These are phyloP conservation scores for Buathra laborator DNA, from an alignment of 2,888 invertebrate species.

Conservation along the genomic window DNA sequence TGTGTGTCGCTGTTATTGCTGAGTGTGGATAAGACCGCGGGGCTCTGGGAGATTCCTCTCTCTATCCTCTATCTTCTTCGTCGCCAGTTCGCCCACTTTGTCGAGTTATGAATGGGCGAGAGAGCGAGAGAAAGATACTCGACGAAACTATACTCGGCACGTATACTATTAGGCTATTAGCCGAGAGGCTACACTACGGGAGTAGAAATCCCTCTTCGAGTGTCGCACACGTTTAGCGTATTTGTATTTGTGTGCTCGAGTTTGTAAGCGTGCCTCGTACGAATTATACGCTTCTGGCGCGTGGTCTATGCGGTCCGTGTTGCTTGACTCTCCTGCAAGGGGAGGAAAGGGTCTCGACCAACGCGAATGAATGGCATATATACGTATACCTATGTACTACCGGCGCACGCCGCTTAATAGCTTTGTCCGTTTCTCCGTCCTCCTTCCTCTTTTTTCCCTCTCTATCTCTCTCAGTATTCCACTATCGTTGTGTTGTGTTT, in stretches of 20 bases:
- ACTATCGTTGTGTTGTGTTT: constrained; percentile 1
- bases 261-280: constrained; percentile 13
- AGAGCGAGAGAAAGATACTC: constrained; percentile 63
- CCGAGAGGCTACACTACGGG: constrained; percentile 58
- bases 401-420: constrained; percentile 38
- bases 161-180: constrained; percentile 76
- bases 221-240: constrained; percentile 17
- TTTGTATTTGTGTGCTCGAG: constrained; percentile 67
- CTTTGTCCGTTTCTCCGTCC: constrained; percentile 2
- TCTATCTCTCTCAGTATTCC: constrained; percentile 6
- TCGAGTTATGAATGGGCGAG: constrained; percentile 76
- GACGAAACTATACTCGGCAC: constrained; percentile 67
- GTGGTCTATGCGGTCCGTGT: constrained; percentile 29
- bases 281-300: constrained; percentile 18
- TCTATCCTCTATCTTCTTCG: constrained; percentile 36
- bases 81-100: constrained; percentile 58
- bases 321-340: constrained; percentile 21
- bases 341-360: constrained; percentile 18
- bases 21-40: constrained; percentile 10
- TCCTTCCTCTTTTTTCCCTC: neutral
- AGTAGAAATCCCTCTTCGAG: constrained; percentile 67
- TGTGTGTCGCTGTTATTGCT: neutral
- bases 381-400: neutral
- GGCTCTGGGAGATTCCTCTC: neutral
- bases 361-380: constrained; percentile 48